Conservation (phyloP, 2,113 vertebrate genomes). For the Oncorhynchus masou region DNA sequence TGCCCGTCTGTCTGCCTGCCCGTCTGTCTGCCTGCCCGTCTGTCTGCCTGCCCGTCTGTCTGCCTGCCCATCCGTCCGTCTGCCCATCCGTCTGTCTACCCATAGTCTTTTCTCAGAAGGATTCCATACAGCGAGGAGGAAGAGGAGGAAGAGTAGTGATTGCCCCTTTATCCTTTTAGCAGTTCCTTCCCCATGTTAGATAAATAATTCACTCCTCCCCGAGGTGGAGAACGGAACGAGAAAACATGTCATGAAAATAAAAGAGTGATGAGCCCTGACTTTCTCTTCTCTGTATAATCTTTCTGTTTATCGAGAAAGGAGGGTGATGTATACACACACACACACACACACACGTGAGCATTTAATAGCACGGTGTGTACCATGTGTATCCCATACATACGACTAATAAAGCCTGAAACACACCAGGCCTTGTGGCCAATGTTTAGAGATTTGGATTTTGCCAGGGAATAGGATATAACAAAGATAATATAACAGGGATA, state of each 20-base stretch:
- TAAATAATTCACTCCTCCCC: slow-evolving; percentile 25
- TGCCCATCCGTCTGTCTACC: neutral
- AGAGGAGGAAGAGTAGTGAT: slow-evolving; percentile 10
- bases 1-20: rapidly evolving
- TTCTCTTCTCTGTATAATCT: neutral
- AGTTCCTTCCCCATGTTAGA: slow-evolving; percentile 9
- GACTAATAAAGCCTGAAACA: no score
- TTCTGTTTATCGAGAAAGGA: no score
- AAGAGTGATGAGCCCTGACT: slow-evolving; percentile 31
- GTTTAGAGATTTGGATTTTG: no score
- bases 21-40: rapidly evolving
- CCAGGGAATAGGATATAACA: no score
- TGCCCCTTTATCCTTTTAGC: slow-evolving; percentile 27
- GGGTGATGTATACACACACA: no score
- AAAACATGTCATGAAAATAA: slow-evolving; percentile 21
- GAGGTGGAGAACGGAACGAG: slow-evolving; percentile 3
- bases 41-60: rapidly evolving
- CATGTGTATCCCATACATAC: no score
- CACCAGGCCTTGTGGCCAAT: no score
- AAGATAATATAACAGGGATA: no score
- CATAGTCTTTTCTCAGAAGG: neutral
- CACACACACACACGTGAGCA: no score
- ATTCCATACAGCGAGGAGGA: neutral
- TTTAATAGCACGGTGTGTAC: no score
- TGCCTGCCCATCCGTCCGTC: neutral